Evolutionary conservation across 2,797 vertebrate species (phyloP).

Genomic region (Sciurus vulgaris): DNA sequence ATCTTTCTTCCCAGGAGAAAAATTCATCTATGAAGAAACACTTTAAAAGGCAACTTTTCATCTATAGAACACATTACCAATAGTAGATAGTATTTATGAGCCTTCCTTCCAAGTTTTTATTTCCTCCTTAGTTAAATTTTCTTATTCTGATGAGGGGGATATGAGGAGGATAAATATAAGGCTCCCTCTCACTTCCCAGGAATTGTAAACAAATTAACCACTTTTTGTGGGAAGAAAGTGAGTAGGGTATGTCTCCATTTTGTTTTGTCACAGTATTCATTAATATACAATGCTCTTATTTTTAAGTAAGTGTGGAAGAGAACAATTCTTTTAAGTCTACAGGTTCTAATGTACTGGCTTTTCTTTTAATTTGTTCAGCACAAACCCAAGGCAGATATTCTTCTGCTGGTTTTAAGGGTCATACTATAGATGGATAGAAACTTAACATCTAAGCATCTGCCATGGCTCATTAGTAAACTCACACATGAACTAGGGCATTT

Average conservation of each 20-base stretch:
- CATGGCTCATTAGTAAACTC: constrained; percentile 78
- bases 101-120: background rate
- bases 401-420: constrained; percentile 71
- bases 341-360: constrained; percentile 50
- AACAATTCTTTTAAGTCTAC: constrained; percentile 30
- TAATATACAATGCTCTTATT: constrained; percentile 40
- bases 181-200: background rate
- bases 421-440: constrained; percentile 75
- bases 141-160: constrained; percentile 1
- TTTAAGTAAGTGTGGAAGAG: constrained; percentile 43
- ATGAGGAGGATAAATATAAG: background rate
- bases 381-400: constrained; percentile 71
- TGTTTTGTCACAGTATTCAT: constrained; percentile 30
- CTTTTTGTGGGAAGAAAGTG: background rate
- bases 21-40: background rate
- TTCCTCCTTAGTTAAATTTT: background rate
- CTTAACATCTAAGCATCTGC: constrained; percentile 78
- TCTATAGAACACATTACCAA: background rate
- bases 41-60: constrained; percentile 24
- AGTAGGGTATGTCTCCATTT: background rate
- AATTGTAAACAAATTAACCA: constrained; percentile 51
- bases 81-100: background rate
- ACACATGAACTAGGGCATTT: constrained; percentile 72
- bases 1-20: constrained; percentile 20
- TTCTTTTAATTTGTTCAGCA: constrained; percentile 78